phyloP scores from a whole-genome alignment of 2,888 invertebrate species.

The Tinea semifulvella region DNA sequence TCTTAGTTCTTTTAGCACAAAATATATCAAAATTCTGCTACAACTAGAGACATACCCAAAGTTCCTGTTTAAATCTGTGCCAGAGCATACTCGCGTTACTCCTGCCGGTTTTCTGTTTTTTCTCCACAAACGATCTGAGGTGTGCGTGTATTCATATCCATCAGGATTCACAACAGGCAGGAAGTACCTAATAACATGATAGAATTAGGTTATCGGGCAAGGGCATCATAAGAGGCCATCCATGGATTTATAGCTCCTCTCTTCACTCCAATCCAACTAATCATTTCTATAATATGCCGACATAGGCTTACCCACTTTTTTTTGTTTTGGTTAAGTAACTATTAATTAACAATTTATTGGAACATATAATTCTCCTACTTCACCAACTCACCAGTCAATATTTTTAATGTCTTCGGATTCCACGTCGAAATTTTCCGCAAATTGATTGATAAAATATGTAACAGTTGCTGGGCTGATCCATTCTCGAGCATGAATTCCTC shows the following conservation, averaged over 20 bases:
- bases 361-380: too few relatives aligned
- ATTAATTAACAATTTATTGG: too few relatives aligned
- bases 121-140: conserved; percentile 82
- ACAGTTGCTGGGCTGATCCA: conserved; percentile 89
- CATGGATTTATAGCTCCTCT: too few relatives aligned
- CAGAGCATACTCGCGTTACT: conserved; percentile 65
- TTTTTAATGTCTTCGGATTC: conserved; percentile 64
- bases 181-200: conserved; percentile 70
- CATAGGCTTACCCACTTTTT: too few relatives aligned
- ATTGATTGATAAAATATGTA: conserved; percentile 78
- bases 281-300: too few relatives aligned
- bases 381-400: conserved; percentile 46
- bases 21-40: too few relatives aligned
- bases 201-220: too few relatives aligned
- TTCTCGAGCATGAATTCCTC: conserved; percentile 91
- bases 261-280: too few relatives aligned
- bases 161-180: conserved; percentile 84
- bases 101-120: conserved; percentile 74
- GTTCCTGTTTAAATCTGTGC: conserved; percentile 87
- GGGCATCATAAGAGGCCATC: too few relatives aligned
- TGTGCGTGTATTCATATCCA: conserved; percentile 88
- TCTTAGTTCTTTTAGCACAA: too few relatives aligned
- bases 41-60: conserved; percentile 78
- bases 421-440: conserved; percentile 77
- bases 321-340: too few relatives aligned